phyloP scores from a whole-genome alignment of 1,140 invertebrate species.

The Hypsibius dujardini region DNA sequence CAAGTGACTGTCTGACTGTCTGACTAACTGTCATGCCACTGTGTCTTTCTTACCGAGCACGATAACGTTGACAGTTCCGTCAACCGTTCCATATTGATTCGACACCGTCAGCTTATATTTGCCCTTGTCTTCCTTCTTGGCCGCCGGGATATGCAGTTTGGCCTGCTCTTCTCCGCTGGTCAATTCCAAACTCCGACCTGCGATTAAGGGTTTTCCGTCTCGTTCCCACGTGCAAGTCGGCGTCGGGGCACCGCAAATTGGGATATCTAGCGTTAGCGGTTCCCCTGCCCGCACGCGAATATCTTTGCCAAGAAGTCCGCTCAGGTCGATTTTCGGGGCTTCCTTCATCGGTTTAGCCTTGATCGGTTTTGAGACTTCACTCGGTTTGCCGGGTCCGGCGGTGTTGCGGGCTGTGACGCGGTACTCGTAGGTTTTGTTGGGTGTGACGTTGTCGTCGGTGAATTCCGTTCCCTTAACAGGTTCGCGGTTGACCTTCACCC shows the following conservation, averaged over 20 bases:
- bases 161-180: slow-evolving; percentile 64
- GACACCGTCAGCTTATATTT: slow-evolving; percentile 71
- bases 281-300: slow-evolving; percentile 92
- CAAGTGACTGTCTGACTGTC: slow-evolving; percentile 16
- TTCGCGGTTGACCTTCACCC: slow-evolving; percentile 75
- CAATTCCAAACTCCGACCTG: slow-evolving; percentile 26
- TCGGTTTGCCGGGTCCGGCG: slow-evolving; percentile 79
- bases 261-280: slow-evolving; percentile 81
- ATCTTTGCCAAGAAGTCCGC: slow-evolving; percentile 71
- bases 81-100: slow-evolving; percentile 75
- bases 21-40: neutral
- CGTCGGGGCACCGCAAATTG: slow-evolving; percentile 75
- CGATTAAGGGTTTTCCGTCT: slow-evolving; percentile 46
- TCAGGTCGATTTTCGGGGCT: slow-evolving; percentile 76
- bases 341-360: slow-evolving; percentile 84
- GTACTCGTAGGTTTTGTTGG: slow-evolving; percentile 93
- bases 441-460: slow-evolving; percentile 73
- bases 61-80: slow-evolving; percentile 71
- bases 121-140: slow-evolving; percentile 71
- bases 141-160: slow-evolving; percentile 66
- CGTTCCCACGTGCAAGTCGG: slow-evolving; percentile 78
- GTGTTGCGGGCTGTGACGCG: slow-evolving; percentile 83
- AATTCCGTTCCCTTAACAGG: slow-evolving; percentile 57
- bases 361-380: slow-evolving; percentile 65
- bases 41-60: slow-evolving; percentile 39